Conservation (phyloP, 1,140 invertebrate genomes). For the Ceratitis capitata region DNA sequence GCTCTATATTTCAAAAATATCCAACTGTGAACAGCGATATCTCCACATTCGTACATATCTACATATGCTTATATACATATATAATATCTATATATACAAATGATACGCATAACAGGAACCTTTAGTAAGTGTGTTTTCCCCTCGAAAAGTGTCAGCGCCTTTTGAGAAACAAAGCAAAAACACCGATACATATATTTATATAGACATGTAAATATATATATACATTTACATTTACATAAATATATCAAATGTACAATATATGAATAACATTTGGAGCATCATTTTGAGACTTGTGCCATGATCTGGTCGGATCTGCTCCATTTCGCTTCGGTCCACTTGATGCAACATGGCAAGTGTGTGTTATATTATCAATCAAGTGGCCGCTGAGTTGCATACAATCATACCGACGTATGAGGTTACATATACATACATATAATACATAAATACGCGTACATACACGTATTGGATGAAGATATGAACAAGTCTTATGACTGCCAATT, state of each 20-base stretch:
- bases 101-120: neutral
- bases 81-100: neutral
- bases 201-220: neutral
- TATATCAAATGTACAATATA: neutral
- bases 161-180: too few relatives aligned
- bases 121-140: neutral
- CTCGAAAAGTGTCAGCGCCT: neutral
- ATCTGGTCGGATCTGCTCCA: constrained; percentile 49
- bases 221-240: neutral
- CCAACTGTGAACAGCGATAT: constrained; percentile 48
- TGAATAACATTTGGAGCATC: neutral
- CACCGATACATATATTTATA: neutral
- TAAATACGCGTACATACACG: too few relatives aligned
- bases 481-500: too few relatives aligned
- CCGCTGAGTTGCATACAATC: neutral
- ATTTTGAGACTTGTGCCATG: neutral
- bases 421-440: neutral
- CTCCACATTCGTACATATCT: neutral
- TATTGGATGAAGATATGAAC: too few relatives aligned
- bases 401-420: neutral
- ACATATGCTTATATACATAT: neutral
- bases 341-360: constrained; percentile 31
- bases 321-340: constrained; percentile 55
- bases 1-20: constrained; percentile 54
- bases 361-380: constrained; percentile 60